These are phyloP conservation scores for Girardia tigrina DNA, from an alignment of 2,888 invertebrate species.

Conservation along the genomic window DNA sequence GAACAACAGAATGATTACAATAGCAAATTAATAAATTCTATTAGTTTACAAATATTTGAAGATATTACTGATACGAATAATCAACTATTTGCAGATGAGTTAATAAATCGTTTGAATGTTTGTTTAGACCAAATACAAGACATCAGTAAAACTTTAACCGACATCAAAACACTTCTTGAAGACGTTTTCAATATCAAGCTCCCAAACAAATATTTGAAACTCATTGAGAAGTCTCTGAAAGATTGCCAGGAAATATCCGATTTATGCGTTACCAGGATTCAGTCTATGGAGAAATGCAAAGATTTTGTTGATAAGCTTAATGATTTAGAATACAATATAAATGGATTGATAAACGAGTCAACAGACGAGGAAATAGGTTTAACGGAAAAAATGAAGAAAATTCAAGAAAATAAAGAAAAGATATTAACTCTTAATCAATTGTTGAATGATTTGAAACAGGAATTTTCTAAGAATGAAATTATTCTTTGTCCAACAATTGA, in stretches of 20 bases:
- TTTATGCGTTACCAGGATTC: not conserved
- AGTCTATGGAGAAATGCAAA: not conserved
- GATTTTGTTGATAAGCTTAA: not conserved
- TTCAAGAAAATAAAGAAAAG: not conserved
- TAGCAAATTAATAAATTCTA: not conserved
- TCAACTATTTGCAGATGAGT: not conserved
- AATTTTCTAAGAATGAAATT: not conserved
- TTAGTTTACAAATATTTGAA: slow-evolving; percentile 7
- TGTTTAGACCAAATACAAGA: not conserved
- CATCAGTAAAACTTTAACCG: not conserved
- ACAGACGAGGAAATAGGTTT: not conserved
- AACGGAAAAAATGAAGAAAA: not conserved
- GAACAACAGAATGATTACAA: not conserved
- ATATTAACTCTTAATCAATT: not conserved
- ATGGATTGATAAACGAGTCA: not conserved
- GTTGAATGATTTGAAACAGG: not conserved
- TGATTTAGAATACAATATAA: not conserved
- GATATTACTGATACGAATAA: not conserved
- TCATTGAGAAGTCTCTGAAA: not conserved
- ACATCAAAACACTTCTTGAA: not conserved
- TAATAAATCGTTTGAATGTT: not conserved
- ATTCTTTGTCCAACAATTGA: not conserved
- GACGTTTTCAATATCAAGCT: not conserved
- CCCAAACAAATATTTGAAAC: not conserved
- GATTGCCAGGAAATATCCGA: not conserved